Conservation (phyloP, 2,888 invertebrate species). For the Artemia sp. region DNA sequence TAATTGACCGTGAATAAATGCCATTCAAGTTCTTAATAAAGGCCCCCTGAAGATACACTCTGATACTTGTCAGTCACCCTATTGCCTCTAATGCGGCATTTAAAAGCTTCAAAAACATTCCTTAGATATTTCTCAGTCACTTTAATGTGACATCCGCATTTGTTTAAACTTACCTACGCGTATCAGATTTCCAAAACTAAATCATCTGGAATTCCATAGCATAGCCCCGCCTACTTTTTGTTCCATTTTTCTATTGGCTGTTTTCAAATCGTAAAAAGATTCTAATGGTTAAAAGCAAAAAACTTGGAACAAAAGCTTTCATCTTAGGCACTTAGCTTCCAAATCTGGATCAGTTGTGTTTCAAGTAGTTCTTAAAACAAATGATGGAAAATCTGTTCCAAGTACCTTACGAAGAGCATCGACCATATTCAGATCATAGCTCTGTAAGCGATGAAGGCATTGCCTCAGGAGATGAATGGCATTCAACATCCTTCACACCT, state of each 20-base stretch:
- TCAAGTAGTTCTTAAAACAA: background rate
- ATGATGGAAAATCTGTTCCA: conserved; percentile 12
- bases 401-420: conserved; percentile 2
- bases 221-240: background rate
- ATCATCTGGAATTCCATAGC: background rate
- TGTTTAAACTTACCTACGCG: conserved; percentile 5
- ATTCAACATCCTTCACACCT: background rate
- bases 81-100: too few relatives aligned
- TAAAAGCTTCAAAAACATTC: background rate
- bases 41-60: too few relatives aligned
- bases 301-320: conserved; percentile 8
- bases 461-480: conserved; percentile 5
- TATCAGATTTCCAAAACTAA: conserved; percentile 1
- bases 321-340: background rate
- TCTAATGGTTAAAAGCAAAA: too few relatives aligned
- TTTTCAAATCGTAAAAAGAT: too few relatives aligned
- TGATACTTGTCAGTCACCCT: too few relatives aligned
- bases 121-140: conserved; percentile 7
- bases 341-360: conserved; percentile 6
- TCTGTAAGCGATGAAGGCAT: conserved; percentile 7
- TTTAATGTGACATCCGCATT: conserved; percentile 4
- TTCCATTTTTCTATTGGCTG: background rate
- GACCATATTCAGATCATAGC: conserved; percentile 13
- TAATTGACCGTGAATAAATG: too few relatives aligned
- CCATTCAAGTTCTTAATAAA: too few relatives aligned